Evolutionary conservation across 2,113 vertebrate genomes (phyloP).

Genomic region (Anthoscopus minutus): DNA sequence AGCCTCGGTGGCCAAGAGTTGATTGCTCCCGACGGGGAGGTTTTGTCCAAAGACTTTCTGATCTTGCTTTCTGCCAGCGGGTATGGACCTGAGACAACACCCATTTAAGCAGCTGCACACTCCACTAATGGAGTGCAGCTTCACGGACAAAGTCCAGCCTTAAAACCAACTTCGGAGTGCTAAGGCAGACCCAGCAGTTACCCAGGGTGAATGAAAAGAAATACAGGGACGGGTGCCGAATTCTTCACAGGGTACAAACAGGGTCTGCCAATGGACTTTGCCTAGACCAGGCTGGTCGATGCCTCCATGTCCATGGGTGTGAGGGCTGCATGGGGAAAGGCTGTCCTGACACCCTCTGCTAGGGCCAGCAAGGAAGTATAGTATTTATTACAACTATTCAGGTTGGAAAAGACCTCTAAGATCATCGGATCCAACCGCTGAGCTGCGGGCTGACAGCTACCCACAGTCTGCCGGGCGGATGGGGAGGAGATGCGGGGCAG

Average conservation of each 20-base stretch:
- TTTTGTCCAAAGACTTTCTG: background rate
- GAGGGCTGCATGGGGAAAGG: background rate
- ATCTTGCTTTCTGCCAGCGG: accelerated
- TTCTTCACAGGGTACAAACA: background rate
- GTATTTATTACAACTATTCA: too few relatives aligned
- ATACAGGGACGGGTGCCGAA: too few relatives aligned
- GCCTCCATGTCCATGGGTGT: background rate
- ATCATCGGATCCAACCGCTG: background rate
- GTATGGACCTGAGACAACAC: background rate
- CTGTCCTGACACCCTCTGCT: background rate
- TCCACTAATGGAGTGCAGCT: background rate
- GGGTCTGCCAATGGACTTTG: too few relatives aligned
- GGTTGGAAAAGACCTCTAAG: background rate
- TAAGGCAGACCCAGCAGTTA: background rate
- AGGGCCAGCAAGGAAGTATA: background rate
- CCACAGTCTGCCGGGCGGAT: accelerated
- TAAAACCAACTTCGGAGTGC: background rate
- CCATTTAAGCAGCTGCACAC: background rate
- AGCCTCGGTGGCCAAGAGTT: background rate
- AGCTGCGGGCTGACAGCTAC: background rate
- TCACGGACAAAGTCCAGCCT: background rate
- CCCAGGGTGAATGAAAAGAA: background rate
- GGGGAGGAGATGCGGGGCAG: background rate
- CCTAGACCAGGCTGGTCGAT: background rate
- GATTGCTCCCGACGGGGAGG: background rate